phyloP scores from a whole-genome alignment of 1,140 invertebrate genomes.

The Pseudomyrmex pallidus region DNA sequence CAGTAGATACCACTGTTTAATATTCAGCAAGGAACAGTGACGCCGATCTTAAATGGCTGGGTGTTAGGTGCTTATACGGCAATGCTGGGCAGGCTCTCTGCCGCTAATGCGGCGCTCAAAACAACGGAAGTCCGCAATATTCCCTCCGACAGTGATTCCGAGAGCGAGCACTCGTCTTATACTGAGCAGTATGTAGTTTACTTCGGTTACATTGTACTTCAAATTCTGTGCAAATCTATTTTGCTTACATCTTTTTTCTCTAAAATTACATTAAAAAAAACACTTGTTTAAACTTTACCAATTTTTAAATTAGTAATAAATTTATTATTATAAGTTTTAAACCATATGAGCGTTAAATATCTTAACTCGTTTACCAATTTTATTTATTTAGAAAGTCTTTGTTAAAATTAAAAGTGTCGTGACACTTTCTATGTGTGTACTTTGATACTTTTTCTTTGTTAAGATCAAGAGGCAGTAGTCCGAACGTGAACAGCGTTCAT shows the following conservation, averaged over 20 bases:
- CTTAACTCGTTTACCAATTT: too few species aligned
- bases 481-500: conserved; percentile 72
- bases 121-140: conserved; percentile 80
- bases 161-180: conserved; percentile 82
- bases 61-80: conserved; percentile 83
- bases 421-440: too few species aligned
- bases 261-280: too few species aligned
- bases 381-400: too few species aligned
- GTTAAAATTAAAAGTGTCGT: too few species aligned
- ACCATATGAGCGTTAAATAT: too few species aligned
- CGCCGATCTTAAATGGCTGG: conserved; percentile 82
- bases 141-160: conserved; percentile 82
- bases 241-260: too few species aligned
- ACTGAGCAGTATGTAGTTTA: conserved; percentile 76
- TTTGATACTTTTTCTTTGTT: neutral
- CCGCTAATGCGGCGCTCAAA: conserved; percentile 82
- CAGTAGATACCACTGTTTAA: neutral
- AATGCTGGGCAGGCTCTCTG: conserved; percentile 83
- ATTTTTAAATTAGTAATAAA: too few species aligned
- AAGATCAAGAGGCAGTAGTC: conserved; percentile 82
- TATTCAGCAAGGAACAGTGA: conserved; percentile 78
- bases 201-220: neutral
- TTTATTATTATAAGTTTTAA: too few species aligned
- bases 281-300: too few species aligned
- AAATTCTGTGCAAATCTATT: too few species aligned